Percentiles rank a stretch among this genome's conserved stretches.
Evolutionary conservation across 2,797 vertebrate species (phyloP).

Genomic region (Mormyrops boulengeri): DNA sequence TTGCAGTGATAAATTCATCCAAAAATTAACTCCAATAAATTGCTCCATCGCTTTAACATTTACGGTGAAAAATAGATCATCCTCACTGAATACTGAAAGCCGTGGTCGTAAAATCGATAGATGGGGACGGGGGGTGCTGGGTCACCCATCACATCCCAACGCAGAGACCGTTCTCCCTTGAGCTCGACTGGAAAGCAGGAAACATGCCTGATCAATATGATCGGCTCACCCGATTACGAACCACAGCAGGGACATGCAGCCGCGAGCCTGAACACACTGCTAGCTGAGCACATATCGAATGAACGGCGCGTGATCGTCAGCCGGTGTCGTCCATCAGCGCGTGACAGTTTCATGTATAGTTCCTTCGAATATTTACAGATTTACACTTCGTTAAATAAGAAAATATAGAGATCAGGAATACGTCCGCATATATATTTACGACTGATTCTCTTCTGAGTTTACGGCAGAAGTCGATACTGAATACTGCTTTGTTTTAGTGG

Average conservation of each 20-base stretch:
- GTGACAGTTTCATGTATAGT: not conserved
- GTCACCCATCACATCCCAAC: not conserved
- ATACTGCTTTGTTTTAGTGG: constrained; percentile 17
- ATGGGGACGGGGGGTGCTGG: not conserved
- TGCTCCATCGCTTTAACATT: not conserved
- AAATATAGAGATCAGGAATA: constrained; percentile 26
- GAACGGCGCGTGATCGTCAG: not conserved
- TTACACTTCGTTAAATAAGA: constrained; percentile 31
- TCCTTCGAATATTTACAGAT: constrained; percentile 33
- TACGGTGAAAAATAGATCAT: not conserved
- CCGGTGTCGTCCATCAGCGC: not conserved
- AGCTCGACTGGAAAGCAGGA: constrained; percentile 35
- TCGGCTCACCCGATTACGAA: constrained; percentile 43
- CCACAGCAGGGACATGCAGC: constrained; percentile 43
- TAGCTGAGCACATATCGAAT: constrained; percentile 26
- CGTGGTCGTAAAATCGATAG: not conserved
- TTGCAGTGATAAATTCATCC: not conserved
- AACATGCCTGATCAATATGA: constrained; percentile 63
- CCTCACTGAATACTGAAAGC: not conserved
- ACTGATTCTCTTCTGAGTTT: constrained; percentile 8
- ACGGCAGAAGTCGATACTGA: constrained; percentile 32
- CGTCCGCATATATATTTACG: not conserved
- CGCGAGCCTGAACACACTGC: constrained; percentile 34
- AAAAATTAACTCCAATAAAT: not conserved
- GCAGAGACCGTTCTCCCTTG: constrained; percentile 29